Percentiles rank a stretch among this genome's conserved stretches.
Evolutionary conservation across 1,140 invertebrate species (phyloP).

Genomic region (Orchestia grillus): DNA sequence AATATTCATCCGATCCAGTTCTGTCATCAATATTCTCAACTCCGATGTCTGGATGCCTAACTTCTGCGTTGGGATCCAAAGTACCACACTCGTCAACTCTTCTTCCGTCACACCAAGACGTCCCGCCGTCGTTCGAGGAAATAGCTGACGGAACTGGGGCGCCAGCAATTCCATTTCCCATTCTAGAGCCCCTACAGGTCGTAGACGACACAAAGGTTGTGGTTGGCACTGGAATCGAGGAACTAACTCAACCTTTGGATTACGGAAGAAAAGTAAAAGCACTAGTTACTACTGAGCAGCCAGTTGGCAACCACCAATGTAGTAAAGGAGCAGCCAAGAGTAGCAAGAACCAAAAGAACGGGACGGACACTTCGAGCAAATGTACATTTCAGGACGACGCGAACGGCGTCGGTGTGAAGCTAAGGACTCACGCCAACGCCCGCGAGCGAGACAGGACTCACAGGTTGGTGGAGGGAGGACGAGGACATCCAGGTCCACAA

Average conservation of each 20-base stretch:
- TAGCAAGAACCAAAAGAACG: neutral
- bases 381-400: neutral
- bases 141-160: neutral
- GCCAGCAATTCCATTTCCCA: constrained; percentile 23
- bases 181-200: neutral
- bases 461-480: constrained; percentile 68
- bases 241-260: neutral
- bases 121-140: neutral
- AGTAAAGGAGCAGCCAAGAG: constrained; percentile 8
- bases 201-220: constrained; percentile 18
- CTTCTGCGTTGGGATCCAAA: neutral
- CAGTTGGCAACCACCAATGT: neutral
- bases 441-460: constrained; percentile 74
- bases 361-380: neutral
- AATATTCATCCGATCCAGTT: constrained; percentile 32
- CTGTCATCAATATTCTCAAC: constrained; percentile 45
- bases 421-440: constrained; percentile 71
- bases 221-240: neutral
- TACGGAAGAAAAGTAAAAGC: neutral
- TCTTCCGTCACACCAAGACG: neutral
- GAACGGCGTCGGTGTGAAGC: constrained; percentile 53
- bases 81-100: neutral
- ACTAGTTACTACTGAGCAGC: neutral
- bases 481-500: neutral
- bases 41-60: neutral